A percentile compares a stretch with the other conserved stretches of the same genome.
Conservation (phyloP, 2,113 vertebrate genomes). For the Dascyllus trimaculatus region DNA sequence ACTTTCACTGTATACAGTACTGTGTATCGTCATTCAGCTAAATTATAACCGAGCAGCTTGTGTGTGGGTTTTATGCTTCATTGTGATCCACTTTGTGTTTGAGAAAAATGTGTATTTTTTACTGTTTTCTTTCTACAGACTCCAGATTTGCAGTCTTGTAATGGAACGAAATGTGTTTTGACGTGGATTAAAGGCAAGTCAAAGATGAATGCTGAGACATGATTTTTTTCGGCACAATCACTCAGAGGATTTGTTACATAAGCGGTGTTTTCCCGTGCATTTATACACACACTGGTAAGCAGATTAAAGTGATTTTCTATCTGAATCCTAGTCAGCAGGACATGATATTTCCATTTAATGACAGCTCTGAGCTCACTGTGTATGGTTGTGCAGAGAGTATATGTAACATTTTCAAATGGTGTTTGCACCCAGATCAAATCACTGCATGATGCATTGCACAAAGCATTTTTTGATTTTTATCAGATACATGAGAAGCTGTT, state of each 20-base stretch:
- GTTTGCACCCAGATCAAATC: not conserved
- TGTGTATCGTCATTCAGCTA: not conserved
- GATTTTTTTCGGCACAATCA: constrained; percentile 71
- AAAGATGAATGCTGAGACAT: constrained; percentile 67
- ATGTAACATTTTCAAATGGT: not conserved
- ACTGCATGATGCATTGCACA: too few relatives aligned
- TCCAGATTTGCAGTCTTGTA: constrained; percentile 10
- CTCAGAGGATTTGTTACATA: constrained; percentile 80
- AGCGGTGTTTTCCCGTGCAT: constrained; percentile 65
- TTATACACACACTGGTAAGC: constrained; percentile 73
- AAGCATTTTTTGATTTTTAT: not conserved
- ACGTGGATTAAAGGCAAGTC: constrained; percentile 70
- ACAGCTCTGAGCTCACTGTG: constrained; percentile 15
- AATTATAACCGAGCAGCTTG: not conserved
- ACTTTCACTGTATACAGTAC: too few relatives aligned
- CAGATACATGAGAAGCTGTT: not conserved
- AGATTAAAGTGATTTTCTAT: constrained; percentile 77
- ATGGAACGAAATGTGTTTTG: constrained; percentile 23
- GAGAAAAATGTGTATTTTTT: not conserved
- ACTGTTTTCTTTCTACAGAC: constrained; percentile 8
- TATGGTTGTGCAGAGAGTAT: too few relatives aligned
- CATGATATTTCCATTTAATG: constrained; percentile 78
- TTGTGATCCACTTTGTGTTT: not conserved
- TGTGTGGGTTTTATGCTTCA: not conserved
- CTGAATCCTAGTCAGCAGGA: constrained; percentile 61